Evolutionary conservation across 2,888 invertebrate species (phyloP).

Genomic region (Drosophila mimica): DNA sequence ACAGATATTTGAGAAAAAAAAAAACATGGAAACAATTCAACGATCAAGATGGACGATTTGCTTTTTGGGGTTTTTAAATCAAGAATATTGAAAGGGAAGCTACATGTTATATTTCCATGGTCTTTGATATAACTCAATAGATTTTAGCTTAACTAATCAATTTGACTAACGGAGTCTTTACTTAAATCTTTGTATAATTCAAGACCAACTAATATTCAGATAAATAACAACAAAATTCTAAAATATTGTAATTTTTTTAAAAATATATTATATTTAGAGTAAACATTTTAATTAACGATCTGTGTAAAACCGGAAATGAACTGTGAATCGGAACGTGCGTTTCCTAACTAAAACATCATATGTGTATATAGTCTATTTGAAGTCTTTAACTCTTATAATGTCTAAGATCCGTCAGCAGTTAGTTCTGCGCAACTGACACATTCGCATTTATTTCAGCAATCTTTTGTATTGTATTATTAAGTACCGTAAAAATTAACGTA

Average conservation of each 20-base stretch:
- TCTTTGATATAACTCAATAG: not conserved
- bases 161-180: not conserved
- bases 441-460: not conserved
- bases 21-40: not conserved
- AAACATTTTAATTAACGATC: not conserved
- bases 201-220: not conserved
- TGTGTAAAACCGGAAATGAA: not conserved
- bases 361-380: not conserved
- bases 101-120: not conserved
- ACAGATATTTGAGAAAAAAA: conserved; percentile 51
- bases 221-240: not conserved
- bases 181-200: not conserved
- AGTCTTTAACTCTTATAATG: not conserved
- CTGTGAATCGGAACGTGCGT: not conserved
- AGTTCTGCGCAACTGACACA: no score
- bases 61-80: not conserved
- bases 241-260: not conserved
- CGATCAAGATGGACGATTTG: not conserved
- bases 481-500: not conserved
- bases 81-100: not conserved
- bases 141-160: not conserved
- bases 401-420: not conserved
- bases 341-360: not conserved
- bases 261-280: not conserved
- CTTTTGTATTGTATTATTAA: not conserved